Evolutionary conservation across 2,113 vertebrate species (phyloP).

Genomic region (Cyprinodon variegatus): DNA sequence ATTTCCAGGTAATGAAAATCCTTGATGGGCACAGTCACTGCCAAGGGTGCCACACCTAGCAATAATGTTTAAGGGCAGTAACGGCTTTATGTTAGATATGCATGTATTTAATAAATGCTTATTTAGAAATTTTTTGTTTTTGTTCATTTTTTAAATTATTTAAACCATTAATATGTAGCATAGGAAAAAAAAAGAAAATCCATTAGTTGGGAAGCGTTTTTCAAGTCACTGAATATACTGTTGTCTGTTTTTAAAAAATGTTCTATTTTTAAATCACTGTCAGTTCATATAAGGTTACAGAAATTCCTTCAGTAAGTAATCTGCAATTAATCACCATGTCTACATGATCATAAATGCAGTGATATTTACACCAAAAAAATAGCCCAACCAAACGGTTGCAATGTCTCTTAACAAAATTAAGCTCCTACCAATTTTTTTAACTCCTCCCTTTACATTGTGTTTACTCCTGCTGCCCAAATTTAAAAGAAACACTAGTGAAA

Average conservation of each 20-base stretch:
- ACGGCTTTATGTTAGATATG: background rate
- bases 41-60: background rate
- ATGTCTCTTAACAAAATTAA: background rate
- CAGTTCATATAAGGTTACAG: background rate
- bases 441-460: background rate
- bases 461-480: background rate
- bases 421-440: background rate
- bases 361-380: background rate
- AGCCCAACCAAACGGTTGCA: background rate
- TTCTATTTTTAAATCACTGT: conserved; percentile 17
- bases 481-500: background rate
- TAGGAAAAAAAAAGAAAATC: background rate
- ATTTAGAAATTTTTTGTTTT: background rate
- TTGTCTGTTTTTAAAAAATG: conserved; percentile 41
- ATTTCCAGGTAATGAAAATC: background rate
- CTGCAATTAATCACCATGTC: background rate
- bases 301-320: background rate
- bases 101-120: background rate
- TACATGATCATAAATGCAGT: background rate
- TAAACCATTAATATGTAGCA: too few relatives aligned
- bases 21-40: background rate
- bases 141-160: background rate
- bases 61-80: background rate
- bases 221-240: conserved; percentile 18
- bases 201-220: background rate